Evolutionary conservation across 2,888 invertebrate species (phyloP).

Genomic region (Scaptomyza flava): DNA sequence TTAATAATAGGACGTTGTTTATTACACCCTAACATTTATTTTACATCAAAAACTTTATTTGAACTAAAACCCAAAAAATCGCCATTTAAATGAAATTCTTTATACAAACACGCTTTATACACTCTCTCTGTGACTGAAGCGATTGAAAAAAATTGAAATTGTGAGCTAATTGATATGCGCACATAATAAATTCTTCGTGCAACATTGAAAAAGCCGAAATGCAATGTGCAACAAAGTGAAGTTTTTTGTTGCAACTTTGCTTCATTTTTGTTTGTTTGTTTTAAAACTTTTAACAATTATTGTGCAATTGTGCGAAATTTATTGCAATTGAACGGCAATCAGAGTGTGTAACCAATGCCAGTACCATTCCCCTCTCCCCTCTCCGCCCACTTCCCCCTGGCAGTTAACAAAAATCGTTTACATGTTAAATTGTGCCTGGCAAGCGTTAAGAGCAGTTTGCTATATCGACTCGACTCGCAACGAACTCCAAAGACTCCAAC

Average conservation of each 20-base stretch:
- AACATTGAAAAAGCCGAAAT: conserved; percentile 6
- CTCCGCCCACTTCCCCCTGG: neutral
- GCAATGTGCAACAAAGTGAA: conserved; percentile 9
- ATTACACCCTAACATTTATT: neutral
- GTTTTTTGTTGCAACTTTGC: neutral
- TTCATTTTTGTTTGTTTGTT: conserved; percentile 64
- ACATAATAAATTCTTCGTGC: conserved; percentile 28
- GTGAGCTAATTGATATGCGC: conserved; percentile 50
- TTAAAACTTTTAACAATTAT: conserved; percentile 81
- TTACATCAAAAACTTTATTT: neutral
- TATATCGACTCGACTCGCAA: conserved; percentile 42
- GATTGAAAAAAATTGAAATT: neutral
- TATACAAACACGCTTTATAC: neutral
- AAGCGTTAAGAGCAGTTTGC: conserved; percentile 52
- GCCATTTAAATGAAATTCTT: neutral
- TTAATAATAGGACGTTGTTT: too few species aligned
- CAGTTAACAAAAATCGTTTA: conserved; percentile 80
- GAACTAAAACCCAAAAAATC: neutral
- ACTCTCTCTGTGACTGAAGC: conserved; percentile 1
- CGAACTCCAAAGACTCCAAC: conserved; percentile 48
- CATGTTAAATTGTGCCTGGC: conserved; percentile 79
- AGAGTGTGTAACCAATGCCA: conserved; percentile 62
- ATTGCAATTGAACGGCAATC: conserved; percentile 80
- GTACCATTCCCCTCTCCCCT: neutral
- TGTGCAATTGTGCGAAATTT: conserved; percentile 81